These are phyloP conservation scores for Agonopterix alstromeriana DNA, from an alignment of 2,888 invertebrate species.

Conservation along the genomic window DNA sequence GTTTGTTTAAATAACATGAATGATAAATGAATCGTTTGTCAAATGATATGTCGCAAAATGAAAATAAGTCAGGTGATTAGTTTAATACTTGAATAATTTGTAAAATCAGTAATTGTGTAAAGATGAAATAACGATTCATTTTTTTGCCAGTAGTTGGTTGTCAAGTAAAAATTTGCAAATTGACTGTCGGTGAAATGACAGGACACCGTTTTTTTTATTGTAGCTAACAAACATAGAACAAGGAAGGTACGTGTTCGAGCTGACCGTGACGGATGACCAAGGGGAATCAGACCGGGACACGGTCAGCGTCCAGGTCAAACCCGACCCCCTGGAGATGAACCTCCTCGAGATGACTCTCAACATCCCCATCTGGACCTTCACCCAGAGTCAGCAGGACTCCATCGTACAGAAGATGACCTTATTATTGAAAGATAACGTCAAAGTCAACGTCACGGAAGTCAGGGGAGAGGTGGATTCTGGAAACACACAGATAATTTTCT, in stretches of 20 bases:
- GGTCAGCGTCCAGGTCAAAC: constrained; percentile 87
- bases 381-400: constrained; percentile 81
- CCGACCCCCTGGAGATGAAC: constrained; percentile 84
- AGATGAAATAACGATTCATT: no score
- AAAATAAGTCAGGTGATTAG: no score
- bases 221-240: constrained; percentile 89
- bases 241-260: constrained; percentile 91
- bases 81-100: no score
- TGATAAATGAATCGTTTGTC: no score
- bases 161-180: no score
- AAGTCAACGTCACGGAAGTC: constrained; percentile 76
- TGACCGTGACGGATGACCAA: constrained; percentile 94
- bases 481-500: constrained; percentile 82
- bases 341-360: constrained; percentile 90
- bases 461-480: constrained; percentile 78
- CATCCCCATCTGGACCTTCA: constrained; percentile 78
- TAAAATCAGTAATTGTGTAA: no score
- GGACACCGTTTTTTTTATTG: background rate
- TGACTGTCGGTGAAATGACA: no score
- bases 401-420: constrained; percentile 88
- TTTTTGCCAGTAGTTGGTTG: no score
- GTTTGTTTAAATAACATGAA: no score
- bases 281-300: constrained; percentile 89
- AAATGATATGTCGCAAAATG: no score
- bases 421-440: constrained; percentile 84